phyloP scores from a whole-genome alignment of 2,797 vertebrate genomes.

The Ispidina picta region DNA sequence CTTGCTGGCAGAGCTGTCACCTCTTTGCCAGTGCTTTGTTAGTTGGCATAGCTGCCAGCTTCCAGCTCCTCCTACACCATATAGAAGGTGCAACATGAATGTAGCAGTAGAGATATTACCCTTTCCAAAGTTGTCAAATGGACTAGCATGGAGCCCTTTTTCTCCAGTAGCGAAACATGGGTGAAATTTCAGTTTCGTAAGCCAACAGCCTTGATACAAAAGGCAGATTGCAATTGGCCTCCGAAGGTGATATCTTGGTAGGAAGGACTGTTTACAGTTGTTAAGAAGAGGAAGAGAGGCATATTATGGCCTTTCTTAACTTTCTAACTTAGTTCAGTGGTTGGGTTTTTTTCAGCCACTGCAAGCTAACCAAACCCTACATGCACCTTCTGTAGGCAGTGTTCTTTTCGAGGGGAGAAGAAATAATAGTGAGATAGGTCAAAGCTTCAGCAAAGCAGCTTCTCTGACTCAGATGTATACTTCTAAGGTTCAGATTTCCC shows the following conservation, averaged over 20 bases:
- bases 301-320: not conserved
- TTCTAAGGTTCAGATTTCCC: constrained; percentile 8
- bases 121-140: not conserved
- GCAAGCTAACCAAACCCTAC: not conserved
- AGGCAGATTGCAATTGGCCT: not conserved
- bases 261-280: not conserved
- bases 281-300: not conserved
- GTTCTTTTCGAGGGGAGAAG: not conserved
- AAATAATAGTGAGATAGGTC: not conserved
- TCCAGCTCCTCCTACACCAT: not conserved
- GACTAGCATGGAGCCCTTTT: not conserved
- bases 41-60: not conserved
- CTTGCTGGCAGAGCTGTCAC: not conserved
- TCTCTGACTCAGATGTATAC: not conserved
- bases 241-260: not conserved
- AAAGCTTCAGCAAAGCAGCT: not conserved
- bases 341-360: not conserved
- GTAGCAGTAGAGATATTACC: not conserved
- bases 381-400: not conserved
- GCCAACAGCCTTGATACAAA: not conserved
- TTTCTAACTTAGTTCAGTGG: not conserved
- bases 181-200: not conserved
- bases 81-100: not conserved
- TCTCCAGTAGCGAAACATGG: not conserved
- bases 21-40: not conserved